Evolutionary conservation across 1,140 invertebrate species (phyloP).

Genomic region (Sminthurinus signatus): DNA sequence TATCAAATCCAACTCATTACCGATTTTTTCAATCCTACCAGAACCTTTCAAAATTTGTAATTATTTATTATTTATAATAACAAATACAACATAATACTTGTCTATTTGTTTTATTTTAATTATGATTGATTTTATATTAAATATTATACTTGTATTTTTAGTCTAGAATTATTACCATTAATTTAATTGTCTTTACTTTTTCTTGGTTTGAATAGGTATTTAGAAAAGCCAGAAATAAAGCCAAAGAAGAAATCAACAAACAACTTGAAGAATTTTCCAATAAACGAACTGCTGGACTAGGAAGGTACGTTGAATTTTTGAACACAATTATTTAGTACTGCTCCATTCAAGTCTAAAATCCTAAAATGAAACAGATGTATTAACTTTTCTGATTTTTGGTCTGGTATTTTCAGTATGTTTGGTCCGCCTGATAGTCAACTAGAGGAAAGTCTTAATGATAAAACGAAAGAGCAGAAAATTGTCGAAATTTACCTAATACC

Average conservation of each 20-base stretch:
- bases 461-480: conserved; percentile 67
- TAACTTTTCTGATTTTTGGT: neutral
- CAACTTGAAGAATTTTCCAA: conserved; percentile 83
- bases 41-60: too few relatives aligned
- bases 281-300: conserved; percentile 82
- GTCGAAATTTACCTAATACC: conserved; percentile 65
- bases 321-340: too few relatives aligned
- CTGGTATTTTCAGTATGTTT: conserved; percentile 61
- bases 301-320: too few relatives aligned
- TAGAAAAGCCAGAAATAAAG: conserved; percentile 71
- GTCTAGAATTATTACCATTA: neutral
- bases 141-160: too few relatives aligned
- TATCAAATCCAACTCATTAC: too few relatives aligned
- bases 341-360: too few relatives aligned
- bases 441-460: conserved; percentile 72
- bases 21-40: too few relatives aligned
- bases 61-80: too few relatives aligned
- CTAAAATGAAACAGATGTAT: too few relatives aligned
- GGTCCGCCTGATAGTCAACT: conserved; percentile 76
- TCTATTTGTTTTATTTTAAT: too few relatives aligned
- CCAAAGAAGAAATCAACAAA: conserved; percentile 73
- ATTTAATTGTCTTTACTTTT: neutral
- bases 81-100: too few relatives aligned
- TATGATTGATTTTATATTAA: neutral
- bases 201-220: conserved; percentile 56